These are phyloP conservation scores for Brachymystax lenok DNA, from an alignment of 2,797 vertebrate species.

Conservation along the genomic window DNA sequence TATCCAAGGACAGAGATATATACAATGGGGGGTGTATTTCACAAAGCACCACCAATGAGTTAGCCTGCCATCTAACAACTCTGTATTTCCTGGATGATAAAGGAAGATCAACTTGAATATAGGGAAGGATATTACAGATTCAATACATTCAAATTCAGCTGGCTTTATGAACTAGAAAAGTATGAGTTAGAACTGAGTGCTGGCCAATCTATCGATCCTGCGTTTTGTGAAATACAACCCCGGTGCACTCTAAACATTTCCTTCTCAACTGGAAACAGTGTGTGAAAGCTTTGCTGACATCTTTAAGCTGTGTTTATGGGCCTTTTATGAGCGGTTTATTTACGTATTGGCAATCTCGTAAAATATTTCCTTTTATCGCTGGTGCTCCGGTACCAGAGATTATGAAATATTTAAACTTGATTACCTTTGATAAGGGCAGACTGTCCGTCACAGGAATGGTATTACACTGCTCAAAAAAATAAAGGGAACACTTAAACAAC, in stretches of 20 bases:
- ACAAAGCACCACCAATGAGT: slow-evolving; percentile 52
- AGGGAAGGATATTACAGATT: neutral
- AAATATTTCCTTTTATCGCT: slow-evolving; percentile 13
- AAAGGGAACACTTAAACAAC: no score
- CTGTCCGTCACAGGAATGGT: neutral
- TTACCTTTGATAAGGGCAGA: slow-evolving; percentile 13
- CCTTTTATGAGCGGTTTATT: neutral
- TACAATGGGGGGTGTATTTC: slow-evolving; percentile 52
- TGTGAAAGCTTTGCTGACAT: slow-evolving; percentile 37
- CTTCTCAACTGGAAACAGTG: slow-evolving; percentile 23
- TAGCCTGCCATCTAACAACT: slow-evolving; percentile 3
- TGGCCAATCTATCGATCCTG: slow-evolving; percentile 39
- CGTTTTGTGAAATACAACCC: slow-evolving; percentile 50
- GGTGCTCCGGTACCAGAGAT: slow-evolving; percentile 31
- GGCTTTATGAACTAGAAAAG: slow-evolving; percentile 1
- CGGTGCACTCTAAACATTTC: slow-evolving; percentile 35
- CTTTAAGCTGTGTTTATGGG: slow-evolving; percentile 45
- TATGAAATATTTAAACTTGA: slow-evolving; percentile 6
- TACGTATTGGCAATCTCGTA: slow-evolving; percentile 2
- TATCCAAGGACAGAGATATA: slow-evolving; percentile 38
- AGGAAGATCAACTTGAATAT: neutral
- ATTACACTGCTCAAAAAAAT: no score
- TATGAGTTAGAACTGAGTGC: neutral
- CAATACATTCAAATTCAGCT: slow-evolving; percentile 10
- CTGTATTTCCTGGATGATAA: no score